phyloP scores from a whole-genome alignment of 2,113 vertebrate genomes.

The Mixornis gularis region DNA sequence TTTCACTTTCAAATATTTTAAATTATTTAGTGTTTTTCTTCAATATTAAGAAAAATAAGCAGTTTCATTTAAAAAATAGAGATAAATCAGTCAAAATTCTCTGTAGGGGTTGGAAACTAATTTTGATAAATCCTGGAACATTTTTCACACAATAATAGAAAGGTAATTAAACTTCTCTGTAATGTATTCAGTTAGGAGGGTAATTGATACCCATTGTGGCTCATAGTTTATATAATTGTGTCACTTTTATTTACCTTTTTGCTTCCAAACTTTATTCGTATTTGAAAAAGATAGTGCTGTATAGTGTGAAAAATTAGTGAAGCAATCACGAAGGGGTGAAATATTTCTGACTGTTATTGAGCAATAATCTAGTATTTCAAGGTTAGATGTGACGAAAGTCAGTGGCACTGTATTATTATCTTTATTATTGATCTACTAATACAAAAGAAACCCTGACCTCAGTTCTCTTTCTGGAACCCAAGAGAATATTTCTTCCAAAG shows the following conservation, averaged over 20 bases:
- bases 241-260: conserved; percentile 14
- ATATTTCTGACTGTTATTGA: conserved; percentile 35
- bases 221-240: background rate
- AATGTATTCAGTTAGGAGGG: background rate
- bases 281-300: conserved; percentile 1
- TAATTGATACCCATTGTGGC: background rate
- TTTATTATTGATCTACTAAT: conserved; percentile 65
- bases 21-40: background rate
- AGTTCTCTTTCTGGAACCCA: conserved; percentile 34
- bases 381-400: conserved; percentile 53
- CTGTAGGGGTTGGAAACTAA: background rate
- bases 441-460: conserved; percentile 42
- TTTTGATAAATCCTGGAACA: background rate
- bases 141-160: background rate
- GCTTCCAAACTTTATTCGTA: background rate
- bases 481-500: background rate
- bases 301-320: conserved; percentile 43
- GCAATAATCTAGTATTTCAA: conserved; percentile 55
- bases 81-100: background rate
- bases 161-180: background rate
- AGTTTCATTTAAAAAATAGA: background rate
- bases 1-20: background rate
- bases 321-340: background rate
- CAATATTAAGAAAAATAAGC: background rate
- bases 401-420: conserved; percentile 56